These are phyloP conservation scores for Lepus timidus DNA, from an alignment of 2,113 vertebrate genomes.

Conservation along the genomic window DNA sequence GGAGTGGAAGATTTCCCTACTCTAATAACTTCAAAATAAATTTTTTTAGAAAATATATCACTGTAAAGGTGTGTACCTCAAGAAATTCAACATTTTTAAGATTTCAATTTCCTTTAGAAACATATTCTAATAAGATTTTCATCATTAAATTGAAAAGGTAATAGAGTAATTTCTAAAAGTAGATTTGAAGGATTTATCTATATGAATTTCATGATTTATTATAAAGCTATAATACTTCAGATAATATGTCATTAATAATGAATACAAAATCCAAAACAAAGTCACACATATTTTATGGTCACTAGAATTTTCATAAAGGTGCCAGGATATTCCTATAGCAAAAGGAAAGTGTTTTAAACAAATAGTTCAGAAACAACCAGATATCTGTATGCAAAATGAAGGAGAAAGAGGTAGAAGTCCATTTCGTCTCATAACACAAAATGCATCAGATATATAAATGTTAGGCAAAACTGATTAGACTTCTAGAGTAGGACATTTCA, in stretches of 20 bases:
- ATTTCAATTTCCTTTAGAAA: not conserved
- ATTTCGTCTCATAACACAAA: not conserved
- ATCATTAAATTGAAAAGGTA: not conserved
- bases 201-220: not conserved
- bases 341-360: not conserved
- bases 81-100: not conserved
- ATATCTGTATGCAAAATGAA: not conserved
- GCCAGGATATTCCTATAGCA: not conserved
- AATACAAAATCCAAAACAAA: not conserved
- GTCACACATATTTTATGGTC: not conserved
- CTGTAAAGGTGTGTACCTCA: not conserved
- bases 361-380: not conserved
- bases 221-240: not conserved
- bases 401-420: too few relatives aligned
- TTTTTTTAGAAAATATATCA: not conserved
- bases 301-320: not conserved
- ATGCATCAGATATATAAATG: not conserved
- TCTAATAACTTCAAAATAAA: not conserved
- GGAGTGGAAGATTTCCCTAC: not conserved
- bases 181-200: not conserved
- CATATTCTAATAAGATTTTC: not conserved
- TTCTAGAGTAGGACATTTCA: not conserved
- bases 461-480: not conserved
- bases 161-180: not conserved
- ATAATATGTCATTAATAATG: not conserved